A percentile compares a stretch with the other conserved stretches of the same genome.
Conservation (phyloP, 2,113 vertebrate genomes). For the Pituophis catenifer region DNA sequence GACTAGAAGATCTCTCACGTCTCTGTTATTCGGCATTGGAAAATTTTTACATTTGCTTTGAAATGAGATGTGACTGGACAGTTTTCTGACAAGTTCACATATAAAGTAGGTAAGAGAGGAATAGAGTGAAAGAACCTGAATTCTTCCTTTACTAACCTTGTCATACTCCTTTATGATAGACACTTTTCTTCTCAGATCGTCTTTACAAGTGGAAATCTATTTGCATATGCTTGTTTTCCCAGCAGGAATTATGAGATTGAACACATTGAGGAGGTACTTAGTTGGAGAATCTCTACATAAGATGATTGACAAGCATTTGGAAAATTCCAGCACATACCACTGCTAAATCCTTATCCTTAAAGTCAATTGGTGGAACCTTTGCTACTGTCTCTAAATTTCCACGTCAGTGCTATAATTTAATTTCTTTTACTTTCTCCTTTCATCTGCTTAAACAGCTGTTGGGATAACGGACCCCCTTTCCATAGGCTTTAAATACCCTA, state of each 20-base stretch:
- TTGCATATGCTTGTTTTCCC: not conserved
- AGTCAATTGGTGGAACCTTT: not conserved
- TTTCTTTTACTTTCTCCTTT: slow-evolving; percentile 1
- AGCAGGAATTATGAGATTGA: not conserved
- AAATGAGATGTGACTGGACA: not conserved
- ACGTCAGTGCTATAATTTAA: not conserved
- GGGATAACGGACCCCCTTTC: slow-evolving; percentile 17
- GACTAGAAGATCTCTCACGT: not conserved
- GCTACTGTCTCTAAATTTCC: not conserved
- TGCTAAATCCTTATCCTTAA: not conserved
- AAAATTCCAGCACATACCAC: not conserved
- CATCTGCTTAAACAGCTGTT: slow-evolving; percentile 24
- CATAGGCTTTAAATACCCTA: not conserved
- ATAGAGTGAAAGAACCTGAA: not conserved
- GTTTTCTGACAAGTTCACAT: not conserved
- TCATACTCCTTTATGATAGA: not conserved
- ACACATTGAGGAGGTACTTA: not conserved
- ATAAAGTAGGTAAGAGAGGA: not conserved
- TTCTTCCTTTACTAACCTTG: not conserved
- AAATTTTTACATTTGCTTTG: not conserved
- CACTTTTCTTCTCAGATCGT: not conserved
- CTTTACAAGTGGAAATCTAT: not conserved
- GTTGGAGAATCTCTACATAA: not conserved
- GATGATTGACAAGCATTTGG: not conserved
- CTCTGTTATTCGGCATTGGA: too few relatives aligned